Percentiles rank a stretch among this genome's conserved stretches.
Evolutionary conservation across 2,888 invertebrate species (phyloP).

Genomic region (Automeris io): DNA sequence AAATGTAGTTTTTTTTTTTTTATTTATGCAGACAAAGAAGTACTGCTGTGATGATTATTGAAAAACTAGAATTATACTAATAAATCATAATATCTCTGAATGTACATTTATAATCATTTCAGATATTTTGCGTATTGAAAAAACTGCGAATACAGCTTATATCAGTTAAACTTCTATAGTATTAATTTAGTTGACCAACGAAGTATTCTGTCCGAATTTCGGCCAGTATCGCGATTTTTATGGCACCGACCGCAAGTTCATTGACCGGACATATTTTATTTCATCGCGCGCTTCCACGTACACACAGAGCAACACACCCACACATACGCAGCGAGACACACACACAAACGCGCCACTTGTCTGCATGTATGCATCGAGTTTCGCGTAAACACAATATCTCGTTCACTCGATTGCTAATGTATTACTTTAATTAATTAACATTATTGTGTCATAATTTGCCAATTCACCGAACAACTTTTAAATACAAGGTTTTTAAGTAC

Average conservation of each 20-base stretch:
- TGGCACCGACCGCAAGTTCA: conserved; percentile 72
- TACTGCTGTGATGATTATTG: conserved; percentile 39
- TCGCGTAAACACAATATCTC: conserved; percentile 60
- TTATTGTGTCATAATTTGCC: conserved; percentile 34
- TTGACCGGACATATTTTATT: conserved; percentile 78
- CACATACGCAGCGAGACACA: conserved; percentile 43
- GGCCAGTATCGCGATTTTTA: conserved; percentile 75
- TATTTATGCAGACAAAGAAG: conserved; percentile 22
- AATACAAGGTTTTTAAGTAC: conserved; percentile 13
- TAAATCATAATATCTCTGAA: too few relatives aligned
- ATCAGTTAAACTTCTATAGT: too few relatives aligned
- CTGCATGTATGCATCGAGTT: conserved; percentile 62
- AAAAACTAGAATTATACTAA: too few relatives aligned
- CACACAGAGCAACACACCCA: conserved; percentile 63
- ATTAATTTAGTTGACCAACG: too few relatives aligned
- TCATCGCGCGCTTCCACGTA: conserved; percentile 76
- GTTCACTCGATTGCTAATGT: conserved; percentile 54
- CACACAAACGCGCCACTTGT: conserved; percentile 48
- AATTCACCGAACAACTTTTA: conserved; percentile 24
- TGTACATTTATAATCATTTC: too few relatives aligned
- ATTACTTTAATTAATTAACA: conserved; percentile 51
- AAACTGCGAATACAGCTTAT: too few relatives aligned
- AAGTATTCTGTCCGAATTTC: conserved; percentile 62
- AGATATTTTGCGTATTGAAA: too few relatives aligned
- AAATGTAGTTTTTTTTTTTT: background rate